Evolutionary conservation across 1,140 invertebrate genomes (phyloP), one percentile per base, ranked within the genome.

Genomic region (Nephotettix cincticeps): DNA sequence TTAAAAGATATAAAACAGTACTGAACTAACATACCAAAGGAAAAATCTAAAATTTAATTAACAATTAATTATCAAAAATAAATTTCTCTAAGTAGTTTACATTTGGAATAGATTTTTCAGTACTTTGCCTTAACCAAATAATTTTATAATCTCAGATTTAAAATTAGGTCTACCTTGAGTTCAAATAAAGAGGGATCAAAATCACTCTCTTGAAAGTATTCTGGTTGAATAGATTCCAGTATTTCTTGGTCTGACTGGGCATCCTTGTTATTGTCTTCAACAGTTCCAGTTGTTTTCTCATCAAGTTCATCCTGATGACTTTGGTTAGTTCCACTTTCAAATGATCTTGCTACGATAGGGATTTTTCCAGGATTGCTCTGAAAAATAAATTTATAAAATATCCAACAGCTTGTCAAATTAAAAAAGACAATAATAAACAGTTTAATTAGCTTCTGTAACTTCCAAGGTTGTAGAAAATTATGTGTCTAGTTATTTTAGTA

Each of bases 181-280:
- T 77, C 77, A 73, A 74, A 76, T 58, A 70, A 29, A 25, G 54
- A 36, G n/a, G 74, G 32, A 69, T 77, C 74, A 72, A 78, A 78
- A 13, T 58, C 63, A 30, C 68, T 68, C 65, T 23, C 51, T 36
- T 66, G 63, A 32, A 74, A 78, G 65, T 76, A 78, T 25, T 74
- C 71, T 47, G 71, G 56, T 36, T 75, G 73, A 36, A 78, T 73
- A 27, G 69, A 71, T 45, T 76, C 75, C 29, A 78, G 63, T 21
- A 78, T 73, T 68, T 78, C 77, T 56, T 73, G 69, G 71, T 78
- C 77, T 56, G 74, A 67, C 45, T 43, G 32, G 1, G 40, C 36
- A 67, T 67, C 36, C 40, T 67, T 67, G n/a, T 67, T 27, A 17
- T n/a, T n/a, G n/a, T 67, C 64, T 67, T 67, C 40, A 4, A 29